Conservation (phyloP, 1,140 invertebrate species). For the Drosophila parvula region DNA sequence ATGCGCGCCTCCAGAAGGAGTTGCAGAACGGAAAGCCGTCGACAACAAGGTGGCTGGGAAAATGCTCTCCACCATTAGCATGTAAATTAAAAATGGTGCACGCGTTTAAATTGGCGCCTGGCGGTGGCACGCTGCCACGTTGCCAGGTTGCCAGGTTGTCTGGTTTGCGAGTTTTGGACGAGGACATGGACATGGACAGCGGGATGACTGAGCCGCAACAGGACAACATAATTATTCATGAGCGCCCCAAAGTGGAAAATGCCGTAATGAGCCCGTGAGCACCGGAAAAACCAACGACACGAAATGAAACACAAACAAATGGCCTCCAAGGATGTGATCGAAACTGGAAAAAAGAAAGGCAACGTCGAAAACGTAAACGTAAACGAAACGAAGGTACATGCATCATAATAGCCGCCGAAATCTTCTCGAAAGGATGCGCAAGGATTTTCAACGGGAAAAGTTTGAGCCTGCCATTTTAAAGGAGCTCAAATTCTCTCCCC, state of each 20-base stretch:
- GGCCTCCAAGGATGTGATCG: constrained; percentile 15
- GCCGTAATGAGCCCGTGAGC: constrained; percentile 66
- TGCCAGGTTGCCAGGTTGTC: no score
- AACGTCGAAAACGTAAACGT: constrained; percentile 12
- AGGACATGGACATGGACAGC: constrained; percentile 19
- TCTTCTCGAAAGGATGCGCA: constrained; percentile 44
- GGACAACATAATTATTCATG: constrained; percentile 72
- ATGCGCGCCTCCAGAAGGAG: constrained; percentile 11
- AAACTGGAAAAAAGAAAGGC: constrained; percentile 2
- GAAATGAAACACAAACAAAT: constrained; percentile 63
- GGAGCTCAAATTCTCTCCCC: neutral
- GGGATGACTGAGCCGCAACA: constrained; percentile 40
- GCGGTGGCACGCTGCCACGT: constrained; percentile 12
- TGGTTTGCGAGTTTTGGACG: constrained; percentile 1
- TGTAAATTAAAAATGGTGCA: constrained; percentile 72
- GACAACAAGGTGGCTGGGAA: constrained; percentile 52
- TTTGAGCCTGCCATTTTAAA: constrained; percentile 31
- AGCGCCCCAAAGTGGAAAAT: constrained; percentile 70
- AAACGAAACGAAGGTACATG: constrained; percentile 27
- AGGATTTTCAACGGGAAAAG: constrained; percentile 49
- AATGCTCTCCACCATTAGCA: constrained; percentile 66
- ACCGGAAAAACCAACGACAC: constrained; percentile 55
- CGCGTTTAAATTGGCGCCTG: constrained; percentile 62
- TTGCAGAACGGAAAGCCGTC: constrained; percentile 32
- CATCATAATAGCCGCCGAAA: constrained; percentile 49